Base-by-base conservation (phyloP, 2,113 vertebrate species). In the Alligator sinensis region DNA sequence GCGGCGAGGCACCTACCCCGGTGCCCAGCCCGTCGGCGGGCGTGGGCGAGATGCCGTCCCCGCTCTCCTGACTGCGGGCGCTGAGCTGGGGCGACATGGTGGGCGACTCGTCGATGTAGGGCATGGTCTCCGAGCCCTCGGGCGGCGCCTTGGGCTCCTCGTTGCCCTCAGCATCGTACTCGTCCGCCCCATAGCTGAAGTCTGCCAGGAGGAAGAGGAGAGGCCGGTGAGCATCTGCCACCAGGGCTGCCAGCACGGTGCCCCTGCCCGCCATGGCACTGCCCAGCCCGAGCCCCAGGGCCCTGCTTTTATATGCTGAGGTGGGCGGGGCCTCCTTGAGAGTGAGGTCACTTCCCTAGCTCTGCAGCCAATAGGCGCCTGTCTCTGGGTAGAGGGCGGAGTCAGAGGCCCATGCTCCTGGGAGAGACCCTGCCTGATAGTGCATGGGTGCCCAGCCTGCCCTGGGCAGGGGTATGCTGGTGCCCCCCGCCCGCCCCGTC, bases 71-170 rank as follows among this genome's bases (percentile, higher is more conserved):
- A 92, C 98, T 97, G 2, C 98, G 98, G 92, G 98, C 97, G 3
- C 99, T 99, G 97, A 99, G 98, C 96, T 99, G 99, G 47, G 99
- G 99, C 3, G 99, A 99, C 99, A 99, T 99, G 96, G 99, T 99
- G 96, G 99, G 99, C 0, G 99, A 99, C 94, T 99, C 99, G 2
- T 99, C 99, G 79, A 99, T 99, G 96, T 98, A 99, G 7, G 99
- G 99, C 99, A 99, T 99, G 77, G 99, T 99, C 97, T 99, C 99
- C 0, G 99, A 99, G 97, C 99, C 98, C 86, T 99, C 99, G 1
- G 99, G 99, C 88, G 98, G 98, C 3, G 88, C 97, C 96, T 99
- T 99, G 94, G 98, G 98, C 89, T 99, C 99, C 94, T 99, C 99
- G 21, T 99, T 98, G 86, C 98, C 98, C 77, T 99, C 99, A 2